Evolutionary conservation across 2,797 vertebrate genomes (phyloP).

Genomic region (Pyrocephalus nanus): DNA sequence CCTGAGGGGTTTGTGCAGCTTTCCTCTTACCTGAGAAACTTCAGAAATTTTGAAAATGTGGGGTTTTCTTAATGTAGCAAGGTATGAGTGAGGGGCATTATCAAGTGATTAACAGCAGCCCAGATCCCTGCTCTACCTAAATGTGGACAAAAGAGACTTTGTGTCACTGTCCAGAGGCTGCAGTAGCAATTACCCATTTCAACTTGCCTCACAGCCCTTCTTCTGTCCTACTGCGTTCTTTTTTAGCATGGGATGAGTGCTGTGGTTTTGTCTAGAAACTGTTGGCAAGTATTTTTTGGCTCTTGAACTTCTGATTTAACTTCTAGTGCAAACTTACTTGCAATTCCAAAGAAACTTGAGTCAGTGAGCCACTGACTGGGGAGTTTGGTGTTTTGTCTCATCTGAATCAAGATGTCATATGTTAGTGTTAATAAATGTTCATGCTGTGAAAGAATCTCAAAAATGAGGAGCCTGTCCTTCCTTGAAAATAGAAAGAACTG

Average conservation of each 20-base stretch:
- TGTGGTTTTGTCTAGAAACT: not conserved
- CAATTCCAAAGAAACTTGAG: not conserved
- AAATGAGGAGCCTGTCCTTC: not conserved
- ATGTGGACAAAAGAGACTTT: not conserved
- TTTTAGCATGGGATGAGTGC: not conserved
- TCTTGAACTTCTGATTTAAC: not conserved
- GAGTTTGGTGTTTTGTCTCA: not conserved
- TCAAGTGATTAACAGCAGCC: not conserved
- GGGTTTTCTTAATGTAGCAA: not conserved
- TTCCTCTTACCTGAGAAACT: not conserved
- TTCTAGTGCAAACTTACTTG: not conserved
- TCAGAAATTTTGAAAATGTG: not conserved
- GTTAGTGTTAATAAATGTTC: not conserved
- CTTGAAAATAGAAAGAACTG: not conserved
- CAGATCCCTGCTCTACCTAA: not conserved
- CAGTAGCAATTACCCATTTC: not conserved
- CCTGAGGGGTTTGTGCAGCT: not conserved
- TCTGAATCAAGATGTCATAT: not conserved
- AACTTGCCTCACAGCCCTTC: not conserved
- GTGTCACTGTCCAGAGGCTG: not conserved
- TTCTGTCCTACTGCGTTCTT: not conserved
- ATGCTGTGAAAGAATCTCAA: not conserved
- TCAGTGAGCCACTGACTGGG: not conserved
- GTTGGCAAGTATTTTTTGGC: not conserved
- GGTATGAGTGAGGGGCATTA: not conserved